A percentile compares a stretch with the other conserved stretches of the same genome.
phyloP scores from a whole-genome alignment of 2,113 vertebrate genomes.

The Ramphastos sulfuratus region DNA sequence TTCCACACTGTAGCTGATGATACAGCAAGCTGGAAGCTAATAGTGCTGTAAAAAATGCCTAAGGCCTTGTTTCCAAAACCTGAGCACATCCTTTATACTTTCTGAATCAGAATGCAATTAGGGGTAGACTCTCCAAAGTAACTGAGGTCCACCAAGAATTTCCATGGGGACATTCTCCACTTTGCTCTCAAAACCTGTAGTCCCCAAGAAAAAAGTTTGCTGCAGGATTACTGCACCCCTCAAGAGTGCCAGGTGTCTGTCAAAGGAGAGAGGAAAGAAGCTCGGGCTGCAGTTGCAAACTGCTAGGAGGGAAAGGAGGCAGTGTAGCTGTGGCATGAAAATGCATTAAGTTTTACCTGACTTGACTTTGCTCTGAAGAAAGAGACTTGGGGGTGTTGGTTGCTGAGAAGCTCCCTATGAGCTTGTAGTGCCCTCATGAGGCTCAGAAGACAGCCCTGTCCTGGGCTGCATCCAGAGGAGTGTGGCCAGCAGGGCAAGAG shows the following conservation, averaged over 20 bases:
- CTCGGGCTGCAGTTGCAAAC: background rate
- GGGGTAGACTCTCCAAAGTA: background rate
- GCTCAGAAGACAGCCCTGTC: no score
- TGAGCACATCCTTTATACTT: background rate
- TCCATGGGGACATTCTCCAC: background rate
- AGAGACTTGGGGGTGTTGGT: no score
- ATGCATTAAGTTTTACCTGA: background rate
- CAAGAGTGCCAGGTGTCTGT: background rate
- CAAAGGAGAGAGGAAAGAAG: background rate
- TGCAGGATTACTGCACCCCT: background rate
- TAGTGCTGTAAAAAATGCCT: background rate
- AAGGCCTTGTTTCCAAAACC: slow-evolving; percentile 8
- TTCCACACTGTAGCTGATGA: slow-evolving; percentile 20
- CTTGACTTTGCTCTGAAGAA: background rate
- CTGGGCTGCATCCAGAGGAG: no score
- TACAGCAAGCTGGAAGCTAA: slow-evolving; percentile 40
- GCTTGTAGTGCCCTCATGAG: no score
- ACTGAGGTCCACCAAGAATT: background rate
- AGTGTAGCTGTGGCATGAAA: background rate
- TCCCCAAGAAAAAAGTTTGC: background rate
- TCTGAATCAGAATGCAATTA: background rate
- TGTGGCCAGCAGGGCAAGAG: no score
- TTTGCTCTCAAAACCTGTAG: background rate
- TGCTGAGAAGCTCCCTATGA: no score
- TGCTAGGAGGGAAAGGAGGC: background rate